Evolutionary conservation across 2,888 invertebrate genomes (phyloP), one percentile per base, ranked within the genome.

Genomic region (Aleiodes alternator): DNA sequence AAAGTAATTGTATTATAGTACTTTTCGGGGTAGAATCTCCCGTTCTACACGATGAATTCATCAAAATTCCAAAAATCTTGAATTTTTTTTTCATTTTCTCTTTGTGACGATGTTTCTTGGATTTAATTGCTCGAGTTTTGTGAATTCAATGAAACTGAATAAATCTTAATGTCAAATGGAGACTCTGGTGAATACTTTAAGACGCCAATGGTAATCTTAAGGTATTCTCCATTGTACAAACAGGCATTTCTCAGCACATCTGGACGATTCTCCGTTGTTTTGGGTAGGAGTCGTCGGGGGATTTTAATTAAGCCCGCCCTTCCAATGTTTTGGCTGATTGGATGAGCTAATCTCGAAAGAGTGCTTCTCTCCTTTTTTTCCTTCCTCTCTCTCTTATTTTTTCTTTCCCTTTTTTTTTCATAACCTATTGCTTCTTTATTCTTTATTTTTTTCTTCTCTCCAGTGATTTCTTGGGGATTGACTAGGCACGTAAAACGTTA

Each of bases 301-400:
- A 88, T 88, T 89, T 89, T 89, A 89, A 89, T 89, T 88, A 89
- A 89, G 86, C 83, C 89, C 88, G 88, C 89, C 89, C 86, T 86
- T 89, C 86, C 87, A 86, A 82, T 88, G 88, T 89, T 88, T 84
- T 85, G 85, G 85, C 82, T 85, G 88, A 89, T 89, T 88, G 87
- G 87, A 84, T 79, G 84, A 86, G 84, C 81, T 82, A 81, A 87
- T 87, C 83, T 85, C 79, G 79, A 78, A 50, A 2, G 2, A 53
- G 64, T 70, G 75, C 77, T 70, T 75, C 73, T 83, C 82, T 81
- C 79, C n/a, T n/a, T n/a, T n/a, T n/a, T n/a, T 83, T 84, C 87
- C 87, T 87, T 87, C 84, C 83, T 80, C 79, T 76, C 69, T 77
- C 31, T n/a, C 69, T 48, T n/a, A n/a, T n/a, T n/a, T 57, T 59